Evolutionary conservation across 2,888 invertebrate genomes (phyloP).

Genomic region (Agonopterix alstromeriana): DNA sequence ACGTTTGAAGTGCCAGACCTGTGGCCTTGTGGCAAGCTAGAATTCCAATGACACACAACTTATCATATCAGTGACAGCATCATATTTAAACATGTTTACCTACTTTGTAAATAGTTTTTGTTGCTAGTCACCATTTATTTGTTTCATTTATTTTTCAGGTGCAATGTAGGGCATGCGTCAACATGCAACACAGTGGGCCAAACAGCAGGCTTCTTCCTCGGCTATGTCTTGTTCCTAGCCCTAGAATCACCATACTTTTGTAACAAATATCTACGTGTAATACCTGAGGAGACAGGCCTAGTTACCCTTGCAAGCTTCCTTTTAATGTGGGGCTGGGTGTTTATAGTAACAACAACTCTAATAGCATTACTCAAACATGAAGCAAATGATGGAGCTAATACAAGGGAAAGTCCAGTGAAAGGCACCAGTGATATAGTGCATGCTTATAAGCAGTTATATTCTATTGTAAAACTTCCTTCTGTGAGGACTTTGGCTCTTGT

Average conservation of each 20-base stretch:
- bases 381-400: conserved; percentile 56
- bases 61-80: no score
- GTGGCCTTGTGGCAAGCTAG: no score
- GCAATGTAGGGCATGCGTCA: conserved; percentile 98
- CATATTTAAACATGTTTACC: background rate
- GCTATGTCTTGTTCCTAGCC: conserved; percentile 97
- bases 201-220: conserved; percentile 97
- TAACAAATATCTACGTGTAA: conserved; percentile 90
- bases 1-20: no score
- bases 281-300: conserved; percentile 82
- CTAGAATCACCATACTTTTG: conserved; percentile 97
- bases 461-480: conserved; percentile 89
- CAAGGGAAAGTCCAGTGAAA: conserved; percentile 41
- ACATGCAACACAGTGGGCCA: conserved; percentile 99
- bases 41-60: no score
- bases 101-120: background rate
- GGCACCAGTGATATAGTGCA: conserved; percentile 66
- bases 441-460: conserved; percentile 89
- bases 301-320: conserved; percentile 89
- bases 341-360: conserved; percentile 92
- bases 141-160: conserved; percentile 65
- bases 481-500: conserved; percentile 87
- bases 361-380: conserved; percentile 94
- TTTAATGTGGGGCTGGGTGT: conserved; percentile 96
- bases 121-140: no score